Conservation (phyloP, 2,888 invertebrate genomes). For the Aricia artaxerxes region DNA sequence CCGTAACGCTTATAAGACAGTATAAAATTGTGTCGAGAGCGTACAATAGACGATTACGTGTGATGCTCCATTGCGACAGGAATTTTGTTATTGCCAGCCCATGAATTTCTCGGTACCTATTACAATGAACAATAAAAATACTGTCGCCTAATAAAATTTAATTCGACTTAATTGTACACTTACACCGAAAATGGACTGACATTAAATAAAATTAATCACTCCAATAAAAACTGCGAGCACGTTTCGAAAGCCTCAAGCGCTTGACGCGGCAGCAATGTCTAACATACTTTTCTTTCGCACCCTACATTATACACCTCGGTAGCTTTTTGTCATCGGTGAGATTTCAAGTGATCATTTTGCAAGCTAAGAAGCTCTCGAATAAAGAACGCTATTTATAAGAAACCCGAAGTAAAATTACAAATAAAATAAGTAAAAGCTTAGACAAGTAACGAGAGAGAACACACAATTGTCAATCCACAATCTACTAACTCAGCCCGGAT, state of each 20-base stretch:
- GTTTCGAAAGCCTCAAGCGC: background rate
- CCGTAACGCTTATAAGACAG: conserved; percentile 17
- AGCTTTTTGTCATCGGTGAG: background rate
- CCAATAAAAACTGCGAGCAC: conserved; percentile 13
- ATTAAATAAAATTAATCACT: conserved; percentile 24
- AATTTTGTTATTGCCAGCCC: background rate
- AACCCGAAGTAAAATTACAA: background rate
- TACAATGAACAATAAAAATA: conserved; percentile 36
- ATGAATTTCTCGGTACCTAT: conserved; percentile 26
- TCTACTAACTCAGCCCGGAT: background rate
- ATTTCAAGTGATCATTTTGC: background rate
- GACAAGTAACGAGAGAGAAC: background rate
- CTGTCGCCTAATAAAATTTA: conserved; percentile 38
- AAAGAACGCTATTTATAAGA: background rate
- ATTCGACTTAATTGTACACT: conserved; percentile 35
- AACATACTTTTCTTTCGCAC: conserved; percentile 21
- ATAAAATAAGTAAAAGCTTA: background rate
- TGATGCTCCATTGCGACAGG: background rate
- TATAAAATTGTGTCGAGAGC: background rate
- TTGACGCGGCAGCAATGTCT: conserved; percentile 15
- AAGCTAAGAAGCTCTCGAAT: background rate
- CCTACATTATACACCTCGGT: conserved; percentile 7
- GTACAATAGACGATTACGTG: conserved; percentile 24
- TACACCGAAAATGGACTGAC: conserved; percentile 19
- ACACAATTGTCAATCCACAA: background rate